These are phyloP conservation scores for Catonia carolina DNA, from an alignment of 2,888 invertebrate species.

Conservation along the genomic window DNA sequence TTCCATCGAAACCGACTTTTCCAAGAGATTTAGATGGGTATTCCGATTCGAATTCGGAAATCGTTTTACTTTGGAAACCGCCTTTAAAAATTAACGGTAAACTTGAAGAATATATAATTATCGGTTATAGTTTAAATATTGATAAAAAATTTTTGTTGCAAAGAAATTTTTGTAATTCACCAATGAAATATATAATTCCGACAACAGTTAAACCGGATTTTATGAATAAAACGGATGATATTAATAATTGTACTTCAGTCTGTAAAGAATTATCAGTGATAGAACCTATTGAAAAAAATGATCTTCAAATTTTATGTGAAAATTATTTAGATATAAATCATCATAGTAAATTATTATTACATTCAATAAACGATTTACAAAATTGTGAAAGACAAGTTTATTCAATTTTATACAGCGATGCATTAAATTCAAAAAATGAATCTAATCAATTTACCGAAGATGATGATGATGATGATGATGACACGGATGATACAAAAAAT, in stretches of 20 bases:
- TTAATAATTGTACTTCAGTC: conserved; percentile 2
- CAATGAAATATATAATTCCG: not conserved
- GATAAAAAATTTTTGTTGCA: conserved; percentile 41
- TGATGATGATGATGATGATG: too few species aligned
- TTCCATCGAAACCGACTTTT: conserved; percentile 42
- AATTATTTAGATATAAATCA: too few species aligned
- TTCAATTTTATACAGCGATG: too few species aligned
- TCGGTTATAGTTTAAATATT: conserved; percentile 36
- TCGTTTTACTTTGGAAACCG: conserved; percentile 50
- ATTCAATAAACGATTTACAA: too few species aligned
- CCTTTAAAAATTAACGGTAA: conserved; percentile 55
- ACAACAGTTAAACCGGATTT: not conserved
- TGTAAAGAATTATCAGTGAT: too few species aligned
- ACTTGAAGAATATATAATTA: conserved; percentile 49
- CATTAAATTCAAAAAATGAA: too few species aligned
- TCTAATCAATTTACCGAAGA: too few species aligned
- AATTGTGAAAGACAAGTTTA: too few species aligned
- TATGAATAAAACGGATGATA: not conserved
- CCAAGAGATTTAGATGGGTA: conserved; percentile 39
- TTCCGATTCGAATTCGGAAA: conserved; percentile 42
- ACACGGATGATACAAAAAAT: too few species aligned
- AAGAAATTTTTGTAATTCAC: conserved; percentile 18
- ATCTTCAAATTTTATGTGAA: too few species aligned
- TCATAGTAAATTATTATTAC: too few species aligned
- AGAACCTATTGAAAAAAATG: not conserved